Conservation (phyloP, 2,797 vertebrate genomes). For the Gorsachius magnificus region DNA sequence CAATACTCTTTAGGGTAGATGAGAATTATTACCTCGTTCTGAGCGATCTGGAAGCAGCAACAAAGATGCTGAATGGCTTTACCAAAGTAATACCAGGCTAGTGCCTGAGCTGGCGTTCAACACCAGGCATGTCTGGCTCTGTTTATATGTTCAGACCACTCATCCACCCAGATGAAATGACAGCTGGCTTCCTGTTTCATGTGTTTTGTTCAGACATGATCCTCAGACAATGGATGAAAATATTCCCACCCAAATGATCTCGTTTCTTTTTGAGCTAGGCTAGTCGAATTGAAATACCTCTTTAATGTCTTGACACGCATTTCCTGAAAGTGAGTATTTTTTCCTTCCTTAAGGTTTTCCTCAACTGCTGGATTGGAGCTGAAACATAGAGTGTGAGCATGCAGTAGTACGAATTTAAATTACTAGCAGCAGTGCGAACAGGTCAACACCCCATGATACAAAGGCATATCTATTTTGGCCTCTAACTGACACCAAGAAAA, state of each 20-base stretch:
- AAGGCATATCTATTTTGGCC: not conserved
- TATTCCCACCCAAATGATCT: slow-evolving; percentile 5
- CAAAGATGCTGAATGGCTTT: slow-evolving; percentile 37
- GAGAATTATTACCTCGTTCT: slow-evolving; percentile 20
- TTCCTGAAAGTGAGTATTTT: slow-evolving; percentile 66
- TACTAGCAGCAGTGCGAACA: not conserved
- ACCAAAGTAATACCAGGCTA: not conserved
- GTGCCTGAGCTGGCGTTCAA: slow-evolving; percentile 25
- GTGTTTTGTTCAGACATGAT: slow-evolving; percentile 50
- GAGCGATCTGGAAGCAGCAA: slow-evolving; percentile 39
- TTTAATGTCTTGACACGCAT: slow-evolving; percentile 38
- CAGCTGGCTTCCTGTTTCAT: slow-evolving; percentile 16
- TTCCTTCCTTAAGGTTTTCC: slow-evolving; percentile 64
- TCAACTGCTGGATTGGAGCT: slow-evolving; percentile 53
- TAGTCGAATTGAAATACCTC: slow-evolving; percentile 38
- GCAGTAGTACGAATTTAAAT: not conserved
- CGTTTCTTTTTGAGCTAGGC: not conserved
- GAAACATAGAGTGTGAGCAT: not conserved
- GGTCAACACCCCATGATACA: not conserved
- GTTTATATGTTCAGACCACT: slow-evolving; percentile 25
- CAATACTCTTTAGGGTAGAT: slow-evolving; percentile 30
- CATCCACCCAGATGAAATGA: slow-evolving; percentile 34
- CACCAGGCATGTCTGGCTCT: slow-evolving; percentile 39
- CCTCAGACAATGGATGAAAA: slow-evolving; percentile 38
- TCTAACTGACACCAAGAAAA: not conserved